Evolutionary conservation across 2,888 invertebrate species (phyloP).

Genomic region (Diogma glabrata): DNA sequence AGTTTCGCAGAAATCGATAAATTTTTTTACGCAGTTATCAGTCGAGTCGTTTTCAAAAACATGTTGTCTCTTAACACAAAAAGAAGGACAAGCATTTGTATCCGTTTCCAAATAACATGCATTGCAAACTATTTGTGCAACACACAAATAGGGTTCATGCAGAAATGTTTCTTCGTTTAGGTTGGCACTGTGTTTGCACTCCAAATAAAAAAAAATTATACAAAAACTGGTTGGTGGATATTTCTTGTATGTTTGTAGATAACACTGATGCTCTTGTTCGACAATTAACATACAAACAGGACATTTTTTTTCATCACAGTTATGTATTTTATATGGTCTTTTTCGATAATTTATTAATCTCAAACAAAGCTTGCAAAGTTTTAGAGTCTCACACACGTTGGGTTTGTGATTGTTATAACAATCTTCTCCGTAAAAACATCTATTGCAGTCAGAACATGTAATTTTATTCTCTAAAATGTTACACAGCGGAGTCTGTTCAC

Average conservation of each 20-base stretch:
- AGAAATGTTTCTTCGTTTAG: neutral
- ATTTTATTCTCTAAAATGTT: neutral
- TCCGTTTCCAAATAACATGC: neutral
- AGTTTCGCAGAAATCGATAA: neutral
- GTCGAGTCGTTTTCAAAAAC: neutral
- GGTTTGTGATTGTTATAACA: neutral
- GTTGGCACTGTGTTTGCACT: neutral
- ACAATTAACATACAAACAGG: neutral
- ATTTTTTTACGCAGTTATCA: neutral
- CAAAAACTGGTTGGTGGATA: neutral
- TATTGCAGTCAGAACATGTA: neutral
- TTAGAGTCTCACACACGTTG: neutral
- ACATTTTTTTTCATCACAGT: neutral
- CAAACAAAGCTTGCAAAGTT: neutral
- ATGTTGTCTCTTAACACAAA: neutral
- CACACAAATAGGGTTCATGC: neutral
- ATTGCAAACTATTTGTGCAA: neutral
- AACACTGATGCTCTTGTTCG: neutral
- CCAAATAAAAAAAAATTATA: constrained; percentile 1
- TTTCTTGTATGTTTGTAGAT: neutral
- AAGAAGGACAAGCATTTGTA: neutral
- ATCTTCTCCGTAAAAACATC: neutral
- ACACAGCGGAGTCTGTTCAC: neutral
- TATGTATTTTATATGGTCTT: too few relatives aligned
- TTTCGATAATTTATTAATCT: neutral